These are phyloP conservation scores for Enteromius thamalakanensis DNA, from an alignment of 2,797 vertebrate species.

Conservation along the genomic window DNA sequence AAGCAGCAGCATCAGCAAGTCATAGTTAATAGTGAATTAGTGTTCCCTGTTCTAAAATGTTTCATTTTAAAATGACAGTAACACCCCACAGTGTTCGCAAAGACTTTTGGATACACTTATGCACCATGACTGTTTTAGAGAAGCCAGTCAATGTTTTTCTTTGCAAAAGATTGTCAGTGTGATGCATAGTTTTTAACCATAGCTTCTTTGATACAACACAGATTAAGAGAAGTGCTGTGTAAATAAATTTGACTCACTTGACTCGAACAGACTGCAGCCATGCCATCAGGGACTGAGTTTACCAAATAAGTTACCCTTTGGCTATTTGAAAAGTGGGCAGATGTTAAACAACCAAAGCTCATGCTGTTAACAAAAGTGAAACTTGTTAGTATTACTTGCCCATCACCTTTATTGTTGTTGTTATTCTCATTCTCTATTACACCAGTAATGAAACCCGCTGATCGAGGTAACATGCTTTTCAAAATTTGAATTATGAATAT, in stretches of 20 bases:
- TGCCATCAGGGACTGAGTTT: neutral
- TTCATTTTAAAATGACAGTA: neutral
- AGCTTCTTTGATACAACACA: neutral
- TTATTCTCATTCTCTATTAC: neutral
- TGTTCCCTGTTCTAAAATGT: too few relatives aligned
- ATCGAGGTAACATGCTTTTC: conserved; percentile 4
- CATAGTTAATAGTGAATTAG: too few relatives aligned
- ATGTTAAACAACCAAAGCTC: neutral
- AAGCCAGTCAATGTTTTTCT: neutral
- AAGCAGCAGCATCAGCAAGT: too few relatives aligned
- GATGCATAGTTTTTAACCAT: conserved; percentile 5
- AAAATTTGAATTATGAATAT: conserved; percentile 13
- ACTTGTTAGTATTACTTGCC: neutral
- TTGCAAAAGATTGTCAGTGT: neutral
- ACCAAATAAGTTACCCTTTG: conserved; percentile 17
- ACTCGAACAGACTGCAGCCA: conserved; percentile 17
- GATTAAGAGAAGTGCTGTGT: neutral
- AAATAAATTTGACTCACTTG: conserved; percentile 13
- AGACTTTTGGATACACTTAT: neutral
- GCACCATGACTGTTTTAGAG: neutral
- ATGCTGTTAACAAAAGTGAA: neutral
- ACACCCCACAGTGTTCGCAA: neutral
- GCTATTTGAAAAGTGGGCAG: conserved; percentile 17
- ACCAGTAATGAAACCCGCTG: neutral
- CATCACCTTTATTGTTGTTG: neutral